Evolutionary conservation across 2,797 vertebrate species (phyloP), one percentile per base, ranked within the genome.

Genomic region (Jordanella pulchra): DNA sequence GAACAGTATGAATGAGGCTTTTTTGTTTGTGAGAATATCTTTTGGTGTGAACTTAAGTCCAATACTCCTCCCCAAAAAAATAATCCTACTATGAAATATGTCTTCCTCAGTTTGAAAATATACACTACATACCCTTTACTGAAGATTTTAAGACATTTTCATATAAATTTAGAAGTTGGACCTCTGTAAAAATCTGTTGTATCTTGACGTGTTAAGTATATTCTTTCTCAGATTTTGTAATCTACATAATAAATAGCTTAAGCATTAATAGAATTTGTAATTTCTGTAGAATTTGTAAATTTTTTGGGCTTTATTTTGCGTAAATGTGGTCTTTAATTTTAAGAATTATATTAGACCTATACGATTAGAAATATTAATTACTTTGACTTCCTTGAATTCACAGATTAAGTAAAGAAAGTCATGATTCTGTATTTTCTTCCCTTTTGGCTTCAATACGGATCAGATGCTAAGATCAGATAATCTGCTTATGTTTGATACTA

Each of bases 401-500:
- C 5, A 28, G 17, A 35, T 15, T 4, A 6, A 35, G 18, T 54
- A 5, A 53, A 48, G 51, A 44, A 48, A 69, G 9, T 54, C 48
- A 61, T 65, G 35, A 35, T 71, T 68, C 53, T n/a, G 17, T 66
- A 7, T 61, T 68, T 58, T 60, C 71, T 15, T 42, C 60, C 28
- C 13, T 35, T 71, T 67, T 55, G 61, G 70, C 71, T 71, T 68
- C 39, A 25, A 35, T 70, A 77, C 74, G 71, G 70, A 83, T 85
- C 69, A 86, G 78, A 83, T 75, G 27, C 54, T 65, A 23, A 65
- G 68, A 86, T 84, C 69, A 83, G 75, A 90, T 87, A 72, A 78
- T 86, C 71, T 83, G 63, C 79, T 75, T 55, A 84, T 69, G 69
- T 78, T 81, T 80, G 79, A 74, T 45, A 30, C 65, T 70, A 15